Conservation (phyloP, 2,888 invertebrate genomes). For the Calliphora vomitoria region DNA sequence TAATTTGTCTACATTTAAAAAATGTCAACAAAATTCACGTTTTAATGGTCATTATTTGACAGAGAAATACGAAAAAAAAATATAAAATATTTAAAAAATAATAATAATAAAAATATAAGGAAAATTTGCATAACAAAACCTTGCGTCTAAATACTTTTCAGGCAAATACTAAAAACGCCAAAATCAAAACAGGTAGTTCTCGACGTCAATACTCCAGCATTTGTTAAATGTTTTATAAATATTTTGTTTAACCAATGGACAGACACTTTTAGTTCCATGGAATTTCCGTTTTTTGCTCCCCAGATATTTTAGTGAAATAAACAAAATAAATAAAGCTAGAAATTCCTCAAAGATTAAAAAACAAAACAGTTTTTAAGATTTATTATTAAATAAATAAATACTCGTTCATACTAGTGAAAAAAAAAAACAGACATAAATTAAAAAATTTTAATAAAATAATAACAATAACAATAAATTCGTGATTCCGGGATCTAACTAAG, state of each 20-base stretch:
- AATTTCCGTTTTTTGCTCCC: constrained; percentile 49
- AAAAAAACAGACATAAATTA: constrained; percentile 37
- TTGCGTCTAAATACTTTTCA: constrained; percentile 26
- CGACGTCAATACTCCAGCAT: constrained; percentile 44
- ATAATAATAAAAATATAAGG: constrained; percentile 14
- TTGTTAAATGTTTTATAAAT: constrained; percentile 38
- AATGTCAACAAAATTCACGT: constrained; percentile 72
- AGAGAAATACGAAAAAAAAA: constrained; percentile 3
- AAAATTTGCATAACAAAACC: constrained; percentile 72
- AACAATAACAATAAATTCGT: constrained; percentile 41
- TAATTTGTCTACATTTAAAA: constrained; percentile 66
- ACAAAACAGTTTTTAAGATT: constrained; percentile 34
- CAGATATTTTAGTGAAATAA: constrained; percentile 17
- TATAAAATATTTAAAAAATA: constrained; percentile 26
- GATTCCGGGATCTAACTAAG: constrained; percentile 19
- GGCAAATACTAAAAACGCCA: constrained; percentile 51
- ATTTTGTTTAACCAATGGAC: constrained; percentile 18
- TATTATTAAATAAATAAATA: constrained; percentile 59
- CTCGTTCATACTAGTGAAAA: not conserved
- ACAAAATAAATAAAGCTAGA: constrained; percentile 41
- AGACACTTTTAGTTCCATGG: constrained; percentile 12
- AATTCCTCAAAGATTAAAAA: constrained; percentile 47
- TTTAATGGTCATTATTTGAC: constrained; percentile 62
- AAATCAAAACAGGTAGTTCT: constrained; percentile 64
- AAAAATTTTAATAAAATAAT: constrained; percentile 39